Evolutionary conservation across 2,797 vertebrate species (phyloP).

Genomic region (Thaleichthys pacificus): DNA sequence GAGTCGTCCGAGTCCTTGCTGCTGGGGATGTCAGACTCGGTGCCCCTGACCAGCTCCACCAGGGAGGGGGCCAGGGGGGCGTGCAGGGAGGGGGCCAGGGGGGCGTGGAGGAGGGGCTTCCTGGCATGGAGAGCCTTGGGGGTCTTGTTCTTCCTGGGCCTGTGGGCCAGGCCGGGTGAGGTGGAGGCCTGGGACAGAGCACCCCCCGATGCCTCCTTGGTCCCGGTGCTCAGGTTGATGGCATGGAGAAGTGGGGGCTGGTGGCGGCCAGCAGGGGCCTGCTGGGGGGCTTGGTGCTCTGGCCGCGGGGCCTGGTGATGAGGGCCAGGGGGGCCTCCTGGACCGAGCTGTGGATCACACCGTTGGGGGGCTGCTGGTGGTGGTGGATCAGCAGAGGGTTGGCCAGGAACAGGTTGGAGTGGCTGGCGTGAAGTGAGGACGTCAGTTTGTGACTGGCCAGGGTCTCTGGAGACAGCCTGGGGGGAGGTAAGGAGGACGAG

Average conservation of each 20-base stretch:
- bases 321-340: conserved; percentile 93
- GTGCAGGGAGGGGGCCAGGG: conserved; percentile 49
- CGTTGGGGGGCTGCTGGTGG: conserved; percentile 82
- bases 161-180: conserved; percentile 70
- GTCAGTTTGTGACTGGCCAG: conserved; percentile 75
- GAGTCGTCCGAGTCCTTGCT: conserved; percentile 93
- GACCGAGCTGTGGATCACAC: conserved; percentile 78
- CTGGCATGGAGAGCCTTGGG: conserved; percentile 55
- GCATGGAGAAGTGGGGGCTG: conserved; percentile 71
- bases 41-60: conserved; percentile 79
- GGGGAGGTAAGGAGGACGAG: conserved; percentile 66
- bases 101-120: conserved; percentile 36
- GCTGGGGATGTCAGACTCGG: conserved; percentile 85
- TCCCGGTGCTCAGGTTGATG: conserved; percentile 81
- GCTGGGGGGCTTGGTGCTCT: conserved; percentile 67
- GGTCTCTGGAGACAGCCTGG: conserved; percentile 72
- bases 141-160: conserved; percentile 74
- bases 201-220: conserved; percentile 70
- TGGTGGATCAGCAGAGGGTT: conserved; percentile 81
- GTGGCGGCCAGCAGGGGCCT: conserved; percentile 68
- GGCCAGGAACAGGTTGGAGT: conserved; percentile 85
- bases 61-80: conserved; percentile 67
- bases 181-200: conserved; percentile 62
- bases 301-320: conserved; percentile 82
- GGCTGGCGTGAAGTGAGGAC: conserved; percentile 72